Evolutionary conservation across 2,797 vertebrate species (phyloP), one percentile per base, ranked within the genome.

Genomic region (Echeneis naucrates): DNA sequence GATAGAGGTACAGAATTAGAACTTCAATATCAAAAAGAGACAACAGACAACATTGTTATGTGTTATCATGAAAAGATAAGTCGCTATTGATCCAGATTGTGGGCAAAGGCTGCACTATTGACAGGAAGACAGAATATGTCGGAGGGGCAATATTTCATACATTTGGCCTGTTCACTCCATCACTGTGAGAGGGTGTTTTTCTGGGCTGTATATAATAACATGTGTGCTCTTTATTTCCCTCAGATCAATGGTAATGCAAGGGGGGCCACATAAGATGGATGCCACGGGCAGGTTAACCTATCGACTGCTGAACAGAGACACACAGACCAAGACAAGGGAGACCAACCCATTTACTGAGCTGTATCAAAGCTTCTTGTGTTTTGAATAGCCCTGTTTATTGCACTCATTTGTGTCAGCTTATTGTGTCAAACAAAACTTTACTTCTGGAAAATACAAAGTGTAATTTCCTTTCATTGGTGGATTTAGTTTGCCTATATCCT

Each of bases 201-300:
- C 94, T 93, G 94, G 93, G 24, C 89, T 95, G 94, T 96, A 95
- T 95, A 95, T 96, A 96, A 97, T 95, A 97, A 95, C 94, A 96
- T 87, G 89, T 94, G 89, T 87, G 44, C 94, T 95, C 95, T 95
- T 96, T 96, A 97, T 97, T 96, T 97, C 93, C 96, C 93, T 93
- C 94, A 97, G 96, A 98, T 98, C 97, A 98, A 98, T 98, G 96
- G 93, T 96, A 96, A 97, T 96, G 94, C 44, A 86, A 94, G 93
- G 93, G 95, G 88, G 94, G 94, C 84, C 91, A 78, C 85, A 69
- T 90, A 97, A 96, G 96, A 98, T 96, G 95, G 96, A 98, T 98
- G 95, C 92, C 92, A 92, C 55, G 47, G 90, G 88, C 90, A 84
- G 84, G 92, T 94, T 94, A 94, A 94, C 92, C 92, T 92, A 89